These are phyloP conservation scores for Coleophora deauratella DNA, from an alignment of 2,888 invertebrate genomes.

Conservation along the genomic window DNA sequence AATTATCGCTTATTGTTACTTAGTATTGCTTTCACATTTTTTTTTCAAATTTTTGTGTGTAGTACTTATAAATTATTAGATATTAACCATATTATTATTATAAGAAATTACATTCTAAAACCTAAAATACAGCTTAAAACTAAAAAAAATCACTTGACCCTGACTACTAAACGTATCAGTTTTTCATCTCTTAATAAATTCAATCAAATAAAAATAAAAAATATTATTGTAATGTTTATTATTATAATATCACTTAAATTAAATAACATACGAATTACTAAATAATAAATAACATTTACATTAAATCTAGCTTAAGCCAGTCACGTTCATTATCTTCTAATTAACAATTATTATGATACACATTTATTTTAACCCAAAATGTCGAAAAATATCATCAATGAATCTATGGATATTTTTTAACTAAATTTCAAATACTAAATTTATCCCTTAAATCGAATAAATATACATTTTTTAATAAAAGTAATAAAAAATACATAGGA, in stretches of 20 bases:
- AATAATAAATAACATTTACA: constrained; percentile 67
- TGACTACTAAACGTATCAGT: no score
- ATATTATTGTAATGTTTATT: no score
- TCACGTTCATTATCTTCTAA: constrained; percentile 29
- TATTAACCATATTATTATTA: no score
- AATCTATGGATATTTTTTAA: constrained; percentile 26
- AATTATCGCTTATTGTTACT: no score
- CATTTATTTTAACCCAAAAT: constrained; percentile 5
- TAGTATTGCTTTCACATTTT: no score
- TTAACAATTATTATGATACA: constrained; percentile 8
- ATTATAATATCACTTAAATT: neutral
- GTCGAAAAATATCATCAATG: neutral
- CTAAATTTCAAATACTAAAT: constrained; percentile 30
- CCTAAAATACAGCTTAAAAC: no score
- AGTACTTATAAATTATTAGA: no score
- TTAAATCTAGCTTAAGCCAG: constrained; percentile 38
- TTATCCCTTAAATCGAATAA: constrained; percentile 20
- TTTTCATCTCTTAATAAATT: no score
- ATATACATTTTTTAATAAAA: constrained; percentile 41
- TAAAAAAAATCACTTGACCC: no score
- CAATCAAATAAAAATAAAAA: no score
- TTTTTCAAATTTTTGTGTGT: no score
- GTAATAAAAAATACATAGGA: constrained; percentile 30
- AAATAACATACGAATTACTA: constrained; percentile 26
- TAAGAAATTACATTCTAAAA: no score